Evolutionary conservation across 2,113 vertebrate genomes (phyloP).

Genomic region (Ptilonorhynchus violaceus): DNA sequence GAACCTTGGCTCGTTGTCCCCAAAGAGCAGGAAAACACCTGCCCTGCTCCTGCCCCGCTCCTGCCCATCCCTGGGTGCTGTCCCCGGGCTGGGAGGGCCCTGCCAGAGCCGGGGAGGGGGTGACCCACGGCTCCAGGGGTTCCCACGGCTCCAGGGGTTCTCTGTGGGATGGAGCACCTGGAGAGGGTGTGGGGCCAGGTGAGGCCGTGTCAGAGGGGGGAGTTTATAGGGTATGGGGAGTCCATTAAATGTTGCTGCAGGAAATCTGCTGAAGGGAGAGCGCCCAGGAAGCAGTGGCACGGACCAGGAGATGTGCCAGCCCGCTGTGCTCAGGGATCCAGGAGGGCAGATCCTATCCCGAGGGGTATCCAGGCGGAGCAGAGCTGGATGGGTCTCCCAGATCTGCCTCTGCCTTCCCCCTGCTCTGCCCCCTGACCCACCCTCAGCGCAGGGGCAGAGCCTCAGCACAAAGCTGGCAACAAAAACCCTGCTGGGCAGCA

Average conservation of each 20-base stretch:
- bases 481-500: not conserved
- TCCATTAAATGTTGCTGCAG: not conserved
- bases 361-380: not conserved
- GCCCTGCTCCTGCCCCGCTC: too few species aligned
- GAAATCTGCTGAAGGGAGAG: not conserved
- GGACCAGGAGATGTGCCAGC: not conserved
- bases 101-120: not conserved
- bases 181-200: accelerated
- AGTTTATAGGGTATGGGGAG: not conserved
- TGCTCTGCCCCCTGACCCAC: not conserved
- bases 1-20: not conserved
- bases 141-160: not conserved
- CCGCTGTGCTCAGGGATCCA: too few species aligned
- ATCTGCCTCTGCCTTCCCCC: not conserved
- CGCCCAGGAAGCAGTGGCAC: not conserved
- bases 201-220: not conserved
- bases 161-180: not conserved
- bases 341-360: accelerated
- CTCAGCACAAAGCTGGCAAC: not conserved
- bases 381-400: not conserved
- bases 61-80: not conserved
- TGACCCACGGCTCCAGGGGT: not conserved
- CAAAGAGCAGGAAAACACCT: not conserved
- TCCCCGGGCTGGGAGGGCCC: not conserved
- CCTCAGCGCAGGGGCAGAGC: not conserved